Base-by-base conservation (phyloP, 2,797 vertebrate species). In the Margarornis squamiger region DNA sequence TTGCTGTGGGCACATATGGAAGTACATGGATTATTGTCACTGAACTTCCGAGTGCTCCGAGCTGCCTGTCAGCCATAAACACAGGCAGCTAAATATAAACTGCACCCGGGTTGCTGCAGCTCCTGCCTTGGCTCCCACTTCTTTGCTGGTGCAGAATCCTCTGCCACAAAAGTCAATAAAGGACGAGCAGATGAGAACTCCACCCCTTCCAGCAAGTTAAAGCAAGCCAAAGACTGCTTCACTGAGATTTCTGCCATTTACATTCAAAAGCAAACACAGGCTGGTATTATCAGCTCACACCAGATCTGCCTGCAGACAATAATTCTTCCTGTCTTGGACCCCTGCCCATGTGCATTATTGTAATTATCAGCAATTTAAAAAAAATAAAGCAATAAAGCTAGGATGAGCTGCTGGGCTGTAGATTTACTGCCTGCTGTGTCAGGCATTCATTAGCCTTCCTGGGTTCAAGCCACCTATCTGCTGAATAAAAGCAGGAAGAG, bases 251-350 rank as follows among this genome's bases (percentile, higher is more conserved):
- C 79, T 71, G 82, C 93, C 91, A 91, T 97, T 93, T 95, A 86
- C 96, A 96, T 97, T 92, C 92, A 78, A 95, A 95, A 96, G 94
- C 94, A 97, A 97, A 97, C 73, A 93, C 58, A 90, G 84, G 89
- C 90, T 90, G 67, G 87, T 89, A 96, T 97, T 98, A 98, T 98
- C 97, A 96, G 96, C 95, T 94, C 86, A 86, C 84, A 96, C 96
- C 97, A 98, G 97, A 98, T 97, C 96, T 97, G 96, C 97, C 90
- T 97, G 94, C 94, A 97, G 95, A 97, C 97, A 97, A 95, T 97
- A 97, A 97, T 97, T 97, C 97, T 98, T 98, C 98, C 97, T 97
- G 97, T 83, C 96, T 97, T 97, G 97, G 97, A 93, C 86, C 83
- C 41, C 49, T 92, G 97, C 97, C 98, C 94, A 32, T 57, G 88